Percentiles rank a stretch among this genome's conserved stretches.
Conservation (phyloP, 2,888 invertebrate genomes). For the Mythimna albipuncta region DNA sequence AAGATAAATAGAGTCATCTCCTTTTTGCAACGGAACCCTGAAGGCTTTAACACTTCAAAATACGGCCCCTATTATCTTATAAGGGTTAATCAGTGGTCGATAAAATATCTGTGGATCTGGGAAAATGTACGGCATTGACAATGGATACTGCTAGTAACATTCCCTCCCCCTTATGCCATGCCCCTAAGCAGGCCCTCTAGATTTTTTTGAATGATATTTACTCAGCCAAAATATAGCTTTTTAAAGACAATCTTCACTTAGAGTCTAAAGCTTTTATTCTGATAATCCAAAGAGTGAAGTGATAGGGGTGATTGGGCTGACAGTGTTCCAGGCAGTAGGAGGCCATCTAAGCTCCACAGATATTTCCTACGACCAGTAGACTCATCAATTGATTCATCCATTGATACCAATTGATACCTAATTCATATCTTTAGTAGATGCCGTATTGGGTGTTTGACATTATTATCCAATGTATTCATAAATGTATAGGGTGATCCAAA, state of each 20-base stretch:
- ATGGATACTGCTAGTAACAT: not conserved
- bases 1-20: not conserved
- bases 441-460: constrained; percentile 2
- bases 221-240: no score
- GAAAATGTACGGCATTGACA: not conserved
- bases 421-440: not conserved
- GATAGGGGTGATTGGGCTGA: not conserved
- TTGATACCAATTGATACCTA: not conserved
- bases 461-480: not conserved
- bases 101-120: constrained; percentile 15
- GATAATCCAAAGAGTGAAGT: not conserved
- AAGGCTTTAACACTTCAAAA: constrained; percentile 20
- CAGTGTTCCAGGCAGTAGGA: not conserved
- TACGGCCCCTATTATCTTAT: constrained; percentile 5
- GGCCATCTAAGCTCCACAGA: not conserved
- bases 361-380: not conserved
- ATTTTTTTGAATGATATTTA: not conserved
- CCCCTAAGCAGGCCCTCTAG: not conserved
- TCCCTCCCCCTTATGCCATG: no score
- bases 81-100: not conserved
- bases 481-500: not conserved
- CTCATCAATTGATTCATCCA: not conserved
- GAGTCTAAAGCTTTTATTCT: no score
- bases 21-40: not conserved
- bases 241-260: not conserved